Evolutionary conservation across 2,797 vertebrate genomes (phyloP), one percentile per base, ranked within the genome.

Genomic region (Poecilia velifera): DNA sequence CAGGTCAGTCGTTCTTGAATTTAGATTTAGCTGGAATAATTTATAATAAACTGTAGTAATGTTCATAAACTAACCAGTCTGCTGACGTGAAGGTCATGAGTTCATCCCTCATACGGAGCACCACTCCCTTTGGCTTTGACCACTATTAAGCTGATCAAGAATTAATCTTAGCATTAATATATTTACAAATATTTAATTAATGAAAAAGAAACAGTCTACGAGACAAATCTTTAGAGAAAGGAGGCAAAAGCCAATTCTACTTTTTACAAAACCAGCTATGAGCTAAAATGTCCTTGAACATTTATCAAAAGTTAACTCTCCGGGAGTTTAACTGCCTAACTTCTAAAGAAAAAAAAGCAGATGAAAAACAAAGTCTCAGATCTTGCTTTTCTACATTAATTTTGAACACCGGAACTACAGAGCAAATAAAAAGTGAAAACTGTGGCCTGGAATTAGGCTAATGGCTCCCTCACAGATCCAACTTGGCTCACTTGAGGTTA

Each of bases 1-100:
- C 98, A 99, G 98, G 98, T 99, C 82, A 75, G 91, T 46, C 2
- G 8, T 68, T 39, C 39, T 39, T 22, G n/a, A 66, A 66, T 3
- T 36, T 36, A 36, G 9, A 16, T 36, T 16, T 64, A 20, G 28
- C 13, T 18, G 34, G 59, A n/a, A 43, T 70, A 70, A 70, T 22
- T 41, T 13, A 43, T 12, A 25, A 6, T 41, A 70, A 43, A 25
- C 9, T 25, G 4, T 13, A n/a, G 1, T 25, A 39, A 39, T 22
- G 34, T 39, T 36, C 6, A 22, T 39, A 66, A 36, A 39, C 34
- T 39, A 20, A 39, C 36, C 3, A 66, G 18, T 36, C 28, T 62
- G 12, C 14, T 62, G 53, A 55, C 9, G 12, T n/a, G 20, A 25
- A 59, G n/a, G n/a, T 59, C 9, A 14, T 28, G 8, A 39, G 62